These are phyloP conservation scores for Ophion obscuratus DNA, from an alignment of 2,888 invertebrate species.

Conservation along the genomic window DNA sequence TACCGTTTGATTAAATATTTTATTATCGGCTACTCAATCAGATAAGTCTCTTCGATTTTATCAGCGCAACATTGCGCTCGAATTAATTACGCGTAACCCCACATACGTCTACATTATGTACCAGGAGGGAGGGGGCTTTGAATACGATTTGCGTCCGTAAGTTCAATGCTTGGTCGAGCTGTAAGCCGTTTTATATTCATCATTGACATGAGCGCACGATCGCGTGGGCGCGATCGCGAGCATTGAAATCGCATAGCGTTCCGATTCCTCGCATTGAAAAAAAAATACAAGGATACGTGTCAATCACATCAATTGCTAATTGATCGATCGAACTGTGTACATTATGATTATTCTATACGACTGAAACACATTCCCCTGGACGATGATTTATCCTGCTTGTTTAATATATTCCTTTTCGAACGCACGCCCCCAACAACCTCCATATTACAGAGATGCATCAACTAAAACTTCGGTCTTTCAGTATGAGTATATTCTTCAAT, in stretches of 20 bases:
- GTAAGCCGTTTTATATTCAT: constrained; percentile 70
- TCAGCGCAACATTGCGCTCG: neutral
- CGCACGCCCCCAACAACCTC: neutral
- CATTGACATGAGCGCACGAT: constrained; percentile 66
- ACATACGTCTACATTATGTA: neutral
- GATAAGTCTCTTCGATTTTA: constrained; percentile 5
- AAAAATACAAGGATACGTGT: neutral
- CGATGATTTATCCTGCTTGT: neutral
- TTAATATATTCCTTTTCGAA: neutral
- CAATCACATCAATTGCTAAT: neutral
- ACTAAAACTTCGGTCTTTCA: neutral
- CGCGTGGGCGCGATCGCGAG: constrained; percentile 64
- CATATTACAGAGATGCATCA: neutral
- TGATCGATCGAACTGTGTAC: neutral
- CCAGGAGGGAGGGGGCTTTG: neutral
- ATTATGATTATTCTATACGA: neutral
- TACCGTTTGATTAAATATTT: neutral
- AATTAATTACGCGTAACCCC: neutral
- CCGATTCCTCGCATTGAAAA: constrained; percentile 13
- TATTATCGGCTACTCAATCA: neutral
- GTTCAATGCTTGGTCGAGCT: constrained; percentile 78
- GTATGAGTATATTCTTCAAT: too few relatives aligned
- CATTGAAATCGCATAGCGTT: constrained; percentile 77
- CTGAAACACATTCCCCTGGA: neutral
- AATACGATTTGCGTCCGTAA: constrained; percentile 70